phyloP scores from a whole-genome alignment of 2,888 invertebrate species.

The Hydraecia micacea region DNA sequence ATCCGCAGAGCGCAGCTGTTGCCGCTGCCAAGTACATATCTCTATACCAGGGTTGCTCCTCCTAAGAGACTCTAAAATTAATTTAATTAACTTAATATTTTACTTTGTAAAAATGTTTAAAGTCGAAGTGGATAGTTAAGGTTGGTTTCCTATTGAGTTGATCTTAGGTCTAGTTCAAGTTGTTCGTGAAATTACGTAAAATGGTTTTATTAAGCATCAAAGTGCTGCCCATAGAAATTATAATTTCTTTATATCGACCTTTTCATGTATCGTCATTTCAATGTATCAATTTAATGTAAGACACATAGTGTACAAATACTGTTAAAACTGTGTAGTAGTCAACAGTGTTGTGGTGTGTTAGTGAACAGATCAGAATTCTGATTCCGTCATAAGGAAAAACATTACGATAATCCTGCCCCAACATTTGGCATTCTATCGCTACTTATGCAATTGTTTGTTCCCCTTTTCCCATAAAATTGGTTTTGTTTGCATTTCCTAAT shows the following conservation, averaged over 20 bases:
- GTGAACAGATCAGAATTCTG: constrained; percentile 28
- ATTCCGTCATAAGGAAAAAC: constrained; percentile 46
- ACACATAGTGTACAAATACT: too few relatives aligned
- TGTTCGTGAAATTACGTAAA: background rate
- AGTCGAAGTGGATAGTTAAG: background rate
- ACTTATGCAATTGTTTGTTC: constrained; percentile 42
- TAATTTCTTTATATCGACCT: background rate
- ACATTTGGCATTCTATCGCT: constrained; percentile 54
- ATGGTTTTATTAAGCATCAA: background rate
- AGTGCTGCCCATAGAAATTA: background rate
- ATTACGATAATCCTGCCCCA: constrained; percentile 30
- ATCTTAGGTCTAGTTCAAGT: background rate
- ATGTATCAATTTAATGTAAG: background rate
- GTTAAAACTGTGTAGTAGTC: too few relatives aligned
- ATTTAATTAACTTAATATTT: constrained; percentile 31
- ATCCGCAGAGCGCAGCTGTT: constrained; percentile 67
- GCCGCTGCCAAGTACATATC: constrained; percentile 57
- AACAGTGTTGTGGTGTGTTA: too few relatives aligned
- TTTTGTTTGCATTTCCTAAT: constrained; percentile 63
- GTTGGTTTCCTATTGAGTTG: background rate
- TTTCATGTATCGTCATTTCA: background rate
- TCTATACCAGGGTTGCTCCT: constrained; percentile 48
- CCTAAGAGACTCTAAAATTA: constrained; percentile 24
- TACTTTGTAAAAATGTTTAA: constrained; percentile 14
- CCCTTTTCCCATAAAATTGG: constrained; percentile 52